Evolutionary conservation across 1,140 invertebrate species (phyloP).

Genomic region (Drosophila gunungcola): DNA sequence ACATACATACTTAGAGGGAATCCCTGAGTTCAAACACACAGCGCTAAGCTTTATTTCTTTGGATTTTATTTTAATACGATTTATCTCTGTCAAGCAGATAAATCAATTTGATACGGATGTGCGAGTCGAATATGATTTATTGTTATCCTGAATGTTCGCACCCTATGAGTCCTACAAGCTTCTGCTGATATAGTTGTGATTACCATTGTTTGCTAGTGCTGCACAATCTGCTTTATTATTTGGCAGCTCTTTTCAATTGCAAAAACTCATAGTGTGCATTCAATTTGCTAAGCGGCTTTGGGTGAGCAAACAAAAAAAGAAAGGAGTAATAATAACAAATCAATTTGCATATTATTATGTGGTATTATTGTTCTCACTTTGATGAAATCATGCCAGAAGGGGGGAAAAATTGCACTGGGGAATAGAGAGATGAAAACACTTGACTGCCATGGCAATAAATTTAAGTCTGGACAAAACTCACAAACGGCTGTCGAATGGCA

Average conservation of each 20-base stretch:
- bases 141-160: constrained; percentile 24
- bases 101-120: constrained; percentile 50
- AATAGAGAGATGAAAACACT: constrained; percentile 14
- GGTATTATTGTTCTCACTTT: constrained; percentile 31
- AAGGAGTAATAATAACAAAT: constrained; percentile 19
- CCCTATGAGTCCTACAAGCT: neutral
- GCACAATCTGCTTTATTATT: constrained; percentile 24
- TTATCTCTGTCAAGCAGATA: constrained; percentile 42
- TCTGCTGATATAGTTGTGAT: neutral
- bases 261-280: constrained; percentile 28
- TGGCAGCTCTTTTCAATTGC: constrained; percentile 35
- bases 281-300: constrained; percentile 51
- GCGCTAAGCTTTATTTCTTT: neutral
- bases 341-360: constrained; percentile 36
- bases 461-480: constrained; percentile 17
- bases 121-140: constrained; percentile 36
- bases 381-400: constrained; percentile 27
- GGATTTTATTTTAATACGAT: constrained; percentile 30
- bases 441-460: constrained; percentile 36
- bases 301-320: constrained; percentile 1
- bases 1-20: too few relatives aligned
- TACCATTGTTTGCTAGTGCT: neutral
- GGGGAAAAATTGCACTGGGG: constrained; percentile 2
- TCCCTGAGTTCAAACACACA: neutral
- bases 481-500: constrained; percentile 21